These are phyloP conservation scores for Luffia ferchaultella DNA, from an alignment of 2,888 invertebrate species.

Conservation along the genomic window DNA sequence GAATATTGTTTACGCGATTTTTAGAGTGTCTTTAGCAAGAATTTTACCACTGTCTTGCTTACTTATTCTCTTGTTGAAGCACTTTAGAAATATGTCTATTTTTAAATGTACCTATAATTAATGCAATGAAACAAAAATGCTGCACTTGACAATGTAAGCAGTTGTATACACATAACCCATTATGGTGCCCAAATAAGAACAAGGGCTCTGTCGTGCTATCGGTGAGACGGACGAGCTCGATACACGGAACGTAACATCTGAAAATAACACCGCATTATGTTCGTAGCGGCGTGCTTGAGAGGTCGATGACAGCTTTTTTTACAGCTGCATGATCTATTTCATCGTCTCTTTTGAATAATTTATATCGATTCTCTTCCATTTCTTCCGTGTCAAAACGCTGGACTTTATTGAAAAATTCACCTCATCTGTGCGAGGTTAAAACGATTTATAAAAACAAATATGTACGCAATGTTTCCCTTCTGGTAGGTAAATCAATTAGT, in stretches of 20 bases:
- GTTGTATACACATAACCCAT: background rate
- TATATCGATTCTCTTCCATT: background rate
- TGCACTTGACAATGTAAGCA: too few relatives aligned
- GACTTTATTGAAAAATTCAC: background rate
- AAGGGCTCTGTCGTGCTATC: background rate
- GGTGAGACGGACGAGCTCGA: background rate
- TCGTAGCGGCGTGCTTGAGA: background rate
- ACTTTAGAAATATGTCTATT: too few relatives aligned
- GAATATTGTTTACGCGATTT: too few relatives aligned
- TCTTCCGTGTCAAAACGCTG: too few relatives aligned
- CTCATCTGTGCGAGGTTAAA: too few relatives aligned
- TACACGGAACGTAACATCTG: background rate
- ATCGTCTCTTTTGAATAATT: background rate
- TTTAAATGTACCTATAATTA: too few relatives aligned
- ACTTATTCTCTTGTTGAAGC: too few relatives aligned
- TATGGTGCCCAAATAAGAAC: background rate
- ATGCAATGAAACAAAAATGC: too few relatives aligned
- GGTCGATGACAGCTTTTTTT: background rate
- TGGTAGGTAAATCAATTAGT: background rate
- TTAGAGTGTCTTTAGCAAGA: too few relatives aligned
- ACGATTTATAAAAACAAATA: background rate
- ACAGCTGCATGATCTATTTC: background rate
- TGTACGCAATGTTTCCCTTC: background rate
- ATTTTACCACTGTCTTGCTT: too few relatives aligned
- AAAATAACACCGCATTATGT: background rate